Percentiles rank a stretch among this genome's conserved stretches.
Conservation (phyloP, 2,888 invertebrate genomes). For the Ornithoptera priamus region DNA sequence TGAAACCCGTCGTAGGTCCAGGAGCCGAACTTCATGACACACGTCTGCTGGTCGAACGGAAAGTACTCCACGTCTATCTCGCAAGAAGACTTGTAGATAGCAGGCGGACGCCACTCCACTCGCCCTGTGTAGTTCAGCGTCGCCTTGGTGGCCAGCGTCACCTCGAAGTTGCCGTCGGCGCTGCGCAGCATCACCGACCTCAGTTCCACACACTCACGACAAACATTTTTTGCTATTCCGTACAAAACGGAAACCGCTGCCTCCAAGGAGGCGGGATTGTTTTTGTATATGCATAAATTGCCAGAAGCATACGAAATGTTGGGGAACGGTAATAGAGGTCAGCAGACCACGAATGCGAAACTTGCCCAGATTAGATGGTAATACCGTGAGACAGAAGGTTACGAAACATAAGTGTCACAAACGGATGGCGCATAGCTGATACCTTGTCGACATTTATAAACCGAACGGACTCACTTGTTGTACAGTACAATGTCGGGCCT, state of each 20-base stretch:
- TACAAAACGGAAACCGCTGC: no score
- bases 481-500: constrained; percentile 97
- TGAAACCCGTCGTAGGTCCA: constrained; percentile 98
- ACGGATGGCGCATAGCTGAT: no score
- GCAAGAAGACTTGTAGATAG: constrained; percentile 97
- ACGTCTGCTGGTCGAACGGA: constrained; percentile 97
- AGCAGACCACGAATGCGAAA: no score
- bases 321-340: no score
- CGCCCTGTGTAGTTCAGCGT: constrained; percentile 94
- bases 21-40: constrained; percentile 96
- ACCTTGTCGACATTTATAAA: no score
- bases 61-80: constrained; percentile 97
- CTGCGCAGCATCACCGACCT: constrained; percentile 81
- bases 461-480: constrained; percentile 87
- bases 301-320: no score
- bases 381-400: no score
- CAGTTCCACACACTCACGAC: constrained; percentile 17
- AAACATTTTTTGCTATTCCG: no score
- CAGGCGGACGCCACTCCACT: constrained; percentile 98
- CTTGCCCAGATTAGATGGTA: no score
- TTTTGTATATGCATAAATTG: no score
- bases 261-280: no score
- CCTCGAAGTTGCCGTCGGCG: constrained; percentile 97
- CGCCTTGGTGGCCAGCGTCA: constrained; percentile 95
- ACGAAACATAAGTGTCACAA: no score